Percentiles rank a stretch among this genome's conserved stretches.
Conservation (phyloP, 2,888 invertebrate genomes). For the Drosophila pseudotalamancana region DNA sequence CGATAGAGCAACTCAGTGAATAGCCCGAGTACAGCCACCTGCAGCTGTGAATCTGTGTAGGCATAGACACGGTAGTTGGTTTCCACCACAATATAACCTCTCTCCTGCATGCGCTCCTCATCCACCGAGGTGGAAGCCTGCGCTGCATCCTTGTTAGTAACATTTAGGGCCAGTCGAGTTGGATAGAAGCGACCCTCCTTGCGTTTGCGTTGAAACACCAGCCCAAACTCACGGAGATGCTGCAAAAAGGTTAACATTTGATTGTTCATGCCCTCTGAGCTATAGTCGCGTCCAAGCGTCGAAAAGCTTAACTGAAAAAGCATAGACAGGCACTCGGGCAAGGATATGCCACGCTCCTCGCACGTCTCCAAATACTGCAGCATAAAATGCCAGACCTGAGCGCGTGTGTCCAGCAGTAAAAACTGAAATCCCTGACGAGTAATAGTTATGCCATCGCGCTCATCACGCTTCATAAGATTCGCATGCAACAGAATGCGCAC, state of each 20-base stretch:
- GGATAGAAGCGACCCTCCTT: constrained; percentile 97
- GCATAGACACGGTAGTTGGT: constrained; percentile 97
- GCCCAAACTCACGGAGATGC: constrained; percentile 97
- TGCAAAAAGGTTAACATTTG: constrained; percentile 95
- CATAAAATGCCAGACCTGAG: constrained; percentile 97
- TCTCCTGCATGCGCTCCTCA: constrained; percentile 85
- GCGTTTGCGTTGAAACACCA: constrained; percentile 97
- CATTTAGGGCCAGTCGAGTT: constrained; percentile 95
- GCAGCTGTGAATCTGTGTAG: constrained; percentile 96
- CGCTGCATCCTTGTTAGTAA: constrained; percentile 86
- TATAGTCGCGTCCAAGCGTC: constrained; percentile 97
- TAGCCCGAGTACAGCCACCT: constrained; percentile 95
- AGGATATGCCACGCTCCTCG: constrained; percentile 92
- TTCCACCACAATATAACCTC: constrained; percentile 96
- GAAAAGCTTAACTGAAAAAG: constrained; percentile 98
- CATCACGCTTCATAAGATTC: constrained; percentile 92
- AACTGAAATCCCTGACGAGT: constrained; percentile 99
- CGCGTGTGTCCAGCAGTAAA: constrained; percentile 94
- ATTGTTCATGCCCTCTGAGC: constrained; percentile 96
- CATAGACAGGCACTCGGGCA: constrained; percentile 97
- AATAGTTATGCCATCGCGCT: constrained; percentile 92
- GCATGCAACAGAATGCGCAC: constrained; percentile 96
- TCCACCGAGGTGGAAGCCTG: constrained; percentile 82
- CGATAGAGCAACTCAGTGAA: constrained; percentile 97
- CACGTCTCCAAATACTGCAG: constrained; percentile 97